Evolutionary conservation across 2,113 vertebrate genomes (phyloP).

Genomic region (Oxyruncus cristatus): DNA sequence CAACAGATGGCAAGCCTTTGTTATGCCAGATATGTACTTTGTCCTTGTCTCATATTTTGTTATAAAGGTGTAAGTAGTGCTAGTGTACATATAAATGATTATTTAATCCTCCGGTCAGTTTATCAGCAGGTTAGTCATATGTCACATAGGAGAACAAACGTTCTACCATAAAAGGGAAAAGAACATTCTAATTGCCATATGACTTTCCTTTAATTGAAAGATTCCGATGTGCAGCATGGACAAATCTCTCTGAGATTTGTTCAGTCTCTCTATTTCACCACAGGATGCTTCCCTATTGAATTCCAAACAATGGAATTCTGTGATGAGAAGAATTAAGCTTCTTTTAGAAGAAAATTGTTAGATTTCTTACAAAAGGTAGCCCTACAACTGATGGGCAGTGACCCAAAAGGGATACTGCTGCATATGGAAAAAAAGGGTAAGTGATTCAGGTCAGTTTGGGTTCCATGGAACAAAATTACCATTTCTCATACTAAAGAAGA

Average conservation of each 20-base stretch:
- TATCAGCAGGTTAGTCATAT: not conserved
- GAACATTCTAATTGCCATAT: not conserved
- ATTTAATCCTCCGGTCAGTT: not conserved
- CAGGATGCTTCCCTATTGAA: not conserved
- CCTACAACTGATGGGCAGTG: not conserved
- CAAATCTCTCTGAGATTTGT: not conserved
- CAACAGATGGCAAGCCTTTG: conserved; percentile 16
- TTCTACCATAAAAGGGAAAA: not conserved
- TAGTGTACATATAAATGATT: not conserved
- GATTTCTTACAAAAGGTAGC: not conserved
- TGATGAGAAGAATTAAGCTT: not conserved
- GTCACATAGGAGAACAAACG: not conserved
- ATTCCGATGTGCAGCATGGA: not conserved
- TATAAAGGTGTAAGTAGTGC: not conserved
- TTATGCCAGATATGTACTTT: not conserved
- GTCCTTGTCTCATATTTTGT: not conserved
- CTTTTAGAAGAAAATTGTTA: not conserved
- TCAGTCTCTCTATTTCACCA: not conserved
- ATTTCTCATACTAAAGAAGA: not conserved
- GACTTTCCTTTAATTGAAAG: not conserved
- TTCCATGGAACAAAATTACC: not conserved
- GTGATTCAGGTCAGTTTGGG: not conserved
- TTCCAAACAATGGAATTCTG: not conserved
- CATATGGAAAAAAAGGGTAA: not conserved
- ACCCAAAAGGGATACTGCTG: not conserved